Conservation (phyloP, 2,888 invertebrate species). For the Ennomos fuscantarius region DNA sequence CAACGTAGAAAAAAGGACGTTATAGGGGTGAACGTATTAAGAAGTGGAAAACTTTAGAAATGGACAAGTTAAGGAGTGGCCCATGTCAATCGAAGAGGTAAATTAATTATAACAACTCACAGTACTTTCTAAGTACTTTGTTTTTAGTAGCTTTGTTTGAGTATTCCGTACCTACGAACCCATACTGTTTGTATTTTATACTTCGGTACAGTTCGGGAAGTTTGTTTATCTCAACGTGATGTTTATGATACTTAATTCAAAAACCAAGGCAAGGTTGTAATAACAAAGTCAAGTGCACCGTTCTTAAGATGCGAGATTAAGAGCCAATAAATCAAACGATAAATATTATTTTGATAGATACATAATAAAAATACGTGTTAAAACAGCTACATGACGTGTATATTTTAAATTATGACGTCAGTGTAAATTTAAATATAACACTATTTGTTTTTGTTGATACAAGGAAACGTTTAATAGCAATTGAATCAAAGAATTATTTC, state of each 20-base stretch:
- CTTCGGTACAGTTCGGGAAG: constrained; percentile 5
- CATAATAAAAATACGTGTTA: constrained; percentile 21
- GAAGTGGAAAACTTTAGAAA: too few relatives aligned
- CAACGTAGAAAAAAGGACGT: too few relatives aligned
- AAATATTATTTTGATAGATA: constrained; percentile 32
- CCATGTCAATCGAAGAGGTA: too few relatives aligned
- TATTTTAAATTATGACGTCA: constrained; percentile 20
- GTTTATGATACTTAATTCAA: constrained; percentile 32
- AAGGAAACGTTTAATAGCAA: constrained; percentile 2
- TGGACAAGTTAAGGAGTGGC: too few relatives aligned
- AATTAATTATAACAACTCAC: too few relatives aligned
- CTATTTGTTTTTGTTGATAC: constrained; percentile 18
- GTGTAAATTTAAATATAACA: constrained; percentile 1
- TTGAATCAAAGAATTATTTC: constrained; percentile 4
- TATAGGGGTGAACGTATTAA: too few relatives aligned
- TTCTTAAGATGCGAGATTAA: constrained; percentile 31
- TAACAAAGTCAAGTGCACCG: constrained; percentile 38
- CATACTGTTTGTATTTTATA: constrained; percentile 8
- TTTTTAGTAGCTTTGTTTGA: too few relatives aligned
- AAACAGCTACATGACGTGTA: constrained; percentile 9
- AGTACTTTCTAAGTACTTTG: too few relatives aligned
- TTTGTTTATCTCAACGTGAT: constrained; percentile 29
- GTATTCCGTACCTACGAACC: background rate
- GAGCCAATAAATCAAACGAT: constrained; percentile 35
- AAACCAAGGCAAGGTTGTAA: constrained; percentile 30